Evolutionary conservation across 2,888 invertebrate genomes (phyloP).

Genomic region (Dioctria linearis): DNA sequence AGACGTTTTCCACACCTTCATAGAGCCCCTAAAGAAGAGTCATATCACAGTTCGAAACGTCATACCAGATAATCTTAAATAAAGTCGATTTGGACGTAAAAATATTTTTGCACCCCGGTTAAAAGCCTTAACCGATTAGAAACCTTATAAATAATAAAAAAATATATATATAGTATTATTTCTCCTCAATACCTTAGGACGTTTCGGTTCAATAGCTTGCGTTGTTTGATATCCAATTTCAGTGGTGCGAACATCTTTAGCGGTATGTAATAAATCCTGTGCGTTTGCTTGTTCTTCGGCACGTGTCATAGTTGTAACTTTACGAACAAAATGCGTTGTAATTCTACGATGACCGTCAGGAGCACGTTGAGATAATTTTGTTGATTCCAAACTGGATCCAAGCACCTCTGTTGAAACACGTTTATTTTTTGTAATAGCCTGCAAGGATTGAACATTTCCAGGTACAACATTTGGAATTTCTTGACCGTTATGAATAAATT

Average conservation of each 20-base stretch:
- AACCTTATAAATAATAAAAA: neutral
- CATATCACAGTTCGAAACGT: too few relatives aligned
- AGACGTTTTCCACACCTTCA: too few relatives aligned
- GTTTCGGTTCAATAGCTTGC: conserved; percentile 78
- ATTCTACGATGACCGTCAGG: conserved; percentile 86
- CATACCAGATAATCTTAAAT: too few relatives aligned
- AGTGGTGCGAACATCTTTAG: conserved; percentile 74
- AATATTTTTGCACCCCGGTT: neutral
- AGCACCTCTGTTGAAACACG: conserved; percentile 87
- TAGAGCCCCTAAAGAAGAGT: too few relatives aligned
- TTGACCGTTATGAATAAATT: conserved; percentile 63
- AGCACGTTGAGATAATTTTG: conserved; percentile 85
- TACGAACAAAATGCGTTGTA: conserved; percentile 88
- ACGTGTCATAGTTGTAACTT: conserved; percentile 89
- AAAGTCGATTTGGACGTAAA: too few relatives aligned
- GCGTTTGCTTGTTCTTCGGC: conserved; percentile 85
- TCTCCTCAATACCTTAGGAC: conserved; percentile 79
- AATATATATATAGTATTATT: neutral
- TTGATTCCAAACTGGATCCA: conserved; percentile 87
- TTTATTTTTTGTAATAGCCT: conserved; percentile 87
- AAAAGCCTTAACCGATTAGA: neutral
- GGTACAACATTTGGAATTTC: conserved; percentile 61
- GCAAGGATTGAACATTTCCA: conserved; percentile 72
- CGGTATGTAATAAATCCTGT: conserved; percentile 75
- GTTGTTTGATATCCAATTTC: conserved; percentile 73